Percentiles rank a stretch among this genome's conserved stretches.
These are phyloP conservation scores for Eurystomus glaucurus DNA, from an alignment of 2,797 vertebrate species.

Conservation along the genomic window DNA sequence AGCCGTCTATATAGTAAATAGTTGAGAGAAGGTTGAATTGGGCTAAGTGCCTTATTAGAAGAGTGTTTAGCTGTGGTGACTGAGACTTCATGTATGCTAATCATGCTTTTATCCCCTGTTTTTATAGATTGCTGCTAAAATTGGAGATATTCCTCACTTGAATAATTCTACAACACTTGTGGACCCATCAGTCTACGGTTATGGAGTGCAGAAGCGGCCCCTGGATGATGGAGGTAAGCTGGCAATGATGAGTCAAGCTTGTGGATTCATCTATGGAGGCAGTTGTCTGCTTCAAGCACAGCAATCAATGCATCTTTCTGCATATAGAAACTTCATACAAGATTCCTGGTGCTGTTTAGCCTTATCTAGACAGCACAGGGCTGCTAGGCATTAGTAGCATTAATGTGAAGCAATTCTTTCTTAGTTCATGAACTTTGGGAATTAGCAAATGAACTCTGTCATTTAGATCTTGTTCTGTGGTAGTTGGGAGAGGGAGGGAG, in stretches of 20 bases:
- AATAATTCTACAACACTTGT: slow-evolving; percentile 94
- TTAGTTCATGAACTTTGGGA: neutral
- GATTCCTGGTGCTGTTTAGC: neutral
- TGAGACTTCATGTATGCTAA: neutral
- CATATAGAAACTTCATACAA: neutral
- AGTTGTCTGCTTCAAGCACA: neutral
- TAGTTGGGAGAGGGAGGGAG: neutral
- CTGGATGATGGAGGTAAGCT: slow-evolving; percentile 95
- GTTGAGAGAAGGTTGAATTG: neutral
- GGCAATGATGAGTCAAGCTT: neutral
- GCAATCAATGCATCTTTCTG: neutral
- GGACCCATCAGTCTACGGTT: slow-evolving; percentile 93
- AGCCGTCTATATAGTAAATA: neutral
- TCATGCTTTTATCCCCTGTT: neutral
- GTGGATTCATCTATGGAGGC: neutral
- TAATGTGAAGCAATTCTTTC: neutral
- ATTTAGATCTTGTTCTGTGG: neutral
- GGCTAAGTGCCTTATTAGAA: neutral
- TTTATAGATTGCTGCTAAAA: slow-evolving; percentile 96
- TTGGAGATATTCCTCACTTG: slow-evolving; percentile 96
- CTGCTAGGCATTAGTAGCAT: neutral
- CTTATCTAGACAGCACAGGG: neutral
- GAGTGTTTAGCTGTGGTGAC: neutral
- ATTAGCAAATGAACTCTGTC: neutral
- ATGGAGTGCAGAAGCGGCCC: slow-evolving; percentile 93